These are phyloP conservation scores for Lordiphosa collinella DNA, from an alignment of 1,140 invertebrate species.

Conservation along the genomic window DNA sequence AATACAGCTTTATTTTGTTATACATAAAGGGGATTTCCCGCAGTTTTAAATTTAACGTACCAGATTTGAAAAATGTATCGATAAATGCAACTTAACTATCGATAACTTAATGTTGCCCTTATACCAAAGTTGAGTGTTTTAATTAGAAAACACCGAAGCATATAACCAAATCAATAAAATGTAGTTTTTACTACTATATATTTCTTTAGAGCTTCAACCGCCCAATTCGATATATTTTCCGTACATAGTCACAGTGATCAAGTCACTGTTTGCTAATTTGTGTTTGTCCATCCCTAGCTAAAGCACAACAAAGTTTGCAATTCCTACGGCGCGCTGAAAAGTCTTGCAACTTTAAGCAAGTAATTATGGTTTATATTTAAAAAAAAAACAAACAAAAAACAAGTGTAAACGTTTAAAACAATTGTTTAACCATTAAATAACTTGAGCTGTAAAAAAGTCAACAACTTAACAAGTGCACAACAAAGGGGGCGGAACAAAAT, in stretches of 20 bases:
- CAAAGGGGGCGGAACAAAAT: constrained; percentile 17
- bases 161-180: too few relatives aligned
- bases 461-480: constrained; percentile 49
- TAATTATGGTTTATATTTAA: constrained; percentile 20
- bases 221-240: constrained; percentile 11
- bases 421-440: not conserved
- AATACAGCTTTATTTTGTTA: too few relatives aligned
- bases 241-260: constrained; percentile 6
- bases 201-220: not conserved
- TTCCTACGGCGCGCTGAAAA: constrained; percentile 31
- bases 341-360: constrained; percentile 38
- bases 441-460: constrained; percentile 2
- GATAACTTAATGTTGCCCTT: not conserved
- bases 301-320: constrained; percentile 59
- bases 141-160: too few relatives aligned
- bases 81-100: not conserved
- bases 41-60: not conserved
- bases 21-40: not conserved
- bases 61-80: not conserved
- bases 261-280: too few relatives aligned
- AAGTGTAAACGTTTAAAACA: not conserved
- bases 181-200: too few relatives aligned
- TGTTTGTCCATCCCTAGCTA: too few relatives aligned
- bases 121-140: not conserved
- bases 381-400: not conserved